Evolutionary conservation across 2,888 invertebrate species (phyloP).

Genomic region (Entomobrya multifasciata): DNA sequence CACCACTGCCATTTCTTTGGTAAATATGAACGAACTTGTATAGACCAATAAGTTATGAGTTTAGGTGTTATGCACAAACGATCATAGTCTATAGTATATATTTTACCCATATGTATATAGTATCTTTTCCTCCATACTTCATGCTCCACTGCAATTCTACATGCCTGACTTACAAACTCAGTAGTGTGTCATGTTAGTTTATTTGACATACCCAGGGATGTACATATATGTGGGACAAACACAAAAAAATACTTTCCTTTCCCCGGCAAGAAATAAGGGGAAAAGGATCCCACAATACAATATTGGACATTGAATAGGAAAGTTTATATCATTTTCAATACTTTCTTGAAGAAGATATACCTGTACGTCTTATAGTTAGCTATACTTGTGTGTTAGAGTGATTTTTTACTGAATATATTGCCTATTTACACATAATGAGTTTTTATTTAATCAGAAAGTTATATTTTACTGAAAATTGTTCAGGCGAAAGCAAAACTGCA

Average conservation of each 20-base stretch:
- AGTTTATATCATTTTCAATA: not conserved
- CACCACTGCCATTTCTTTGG: too few relatives aligned
- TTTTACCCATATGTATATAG: too few relatives aligned
- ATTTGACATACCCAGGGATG: not conserved
- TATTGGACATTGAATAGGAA: not conserved
- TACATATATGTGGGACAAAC: too few relatives aligned
- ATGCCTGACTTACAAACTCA: constrained; percentile 18
- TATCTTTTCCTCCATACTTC: not conserved
- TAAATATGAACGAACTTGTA: too few relatives aligned
- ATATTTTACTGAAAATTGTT: not conserved
- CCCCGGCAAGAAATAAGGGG: too few relatives aligned
- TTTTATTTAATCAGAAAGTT: constrained; percentile 4
- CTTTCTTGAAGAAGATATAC: too few relatives aligned
- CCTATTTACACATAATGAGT: not conserved
- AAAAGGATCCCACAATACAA: not conserved
- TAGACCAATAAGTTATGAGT: too few relatives aligned
- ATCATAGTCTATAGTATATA: too few relatives aligned
- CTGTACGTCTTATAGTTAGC: not conserved
- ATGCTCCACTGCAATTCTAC: constrained; percentile 11
- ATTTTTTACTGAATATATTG: too few relatives aligned
- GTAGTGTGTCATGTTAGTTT: constrained; percentile 1
- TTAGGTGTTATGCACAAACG: too few relatives aligned
- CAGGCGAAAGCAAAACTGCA: not conserved
- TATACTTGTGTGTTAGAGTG: too few relatives aligned
- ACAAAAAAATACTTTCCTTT: too few relatives aligned